Base-by-base conservation (phyloP, 2,888 invertebrate species). In the Disparrhopalites patrizii region DNA sequence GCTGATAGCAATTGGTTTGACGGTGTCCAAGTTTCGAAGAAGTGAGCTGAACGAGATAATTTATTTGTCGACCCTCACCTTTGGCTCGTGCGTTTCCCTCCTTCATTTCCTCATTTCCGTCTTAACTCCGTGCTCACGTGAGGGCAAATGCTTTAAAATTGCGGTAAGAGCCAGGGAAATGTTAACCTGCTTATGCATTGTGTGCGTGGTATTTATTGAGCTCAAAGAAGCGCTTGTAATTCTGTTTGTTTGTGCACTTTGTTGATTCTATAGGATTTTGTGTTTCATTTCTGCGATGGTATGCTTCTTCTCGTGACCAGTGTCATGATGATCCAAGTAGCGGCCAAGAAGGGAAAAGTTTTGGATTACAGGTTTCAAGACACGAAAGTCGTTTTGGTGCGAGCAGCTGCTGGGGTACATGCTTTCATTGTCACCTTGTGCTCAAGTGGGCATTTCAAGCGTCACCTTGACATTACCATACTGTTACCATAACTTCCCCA, bases 291-390 rank as follows among this genome's bases (percentile, higher is more conserved):
- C 18, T 40, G n/a, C 3, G 55, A 30, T 15, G 63, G 63, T 2
- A 27, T 63, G 7, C 13, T 63, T 4, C 47, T 55, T 3, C 28
- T 63, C 8, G 55, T 63, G 3, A 43, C 55, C 13, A 56, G 63
- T 30, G 43, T 55, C 1, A 20, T 55, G 1, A 63, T 63, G 63
- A 18, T 63, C 25, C 36, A 54, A 38, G 20, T 38, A 20, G 63
- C 63, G 4, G 27, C 63, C 1, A 55, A 23, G 7, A 28, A 38
- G 40, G 63, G 55, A 7, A 31, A 47, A 47, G 13, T 43, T 20
- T 15, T 63, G 20, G 63, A 63, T 40, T 63, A 63, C 43, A 25
- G 55, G 23, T 63, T 63, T 30, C 55, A 55, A 30, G 56, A 63
- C 23, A 40, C 63, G 23, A 55, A 63, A 27, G 28, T 54, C n/a